These are phyloP conservation scores for Thecophora atra DNA, from an alignment of 2,888 invertebrate species.

Conservation along the genomic window DNA sequence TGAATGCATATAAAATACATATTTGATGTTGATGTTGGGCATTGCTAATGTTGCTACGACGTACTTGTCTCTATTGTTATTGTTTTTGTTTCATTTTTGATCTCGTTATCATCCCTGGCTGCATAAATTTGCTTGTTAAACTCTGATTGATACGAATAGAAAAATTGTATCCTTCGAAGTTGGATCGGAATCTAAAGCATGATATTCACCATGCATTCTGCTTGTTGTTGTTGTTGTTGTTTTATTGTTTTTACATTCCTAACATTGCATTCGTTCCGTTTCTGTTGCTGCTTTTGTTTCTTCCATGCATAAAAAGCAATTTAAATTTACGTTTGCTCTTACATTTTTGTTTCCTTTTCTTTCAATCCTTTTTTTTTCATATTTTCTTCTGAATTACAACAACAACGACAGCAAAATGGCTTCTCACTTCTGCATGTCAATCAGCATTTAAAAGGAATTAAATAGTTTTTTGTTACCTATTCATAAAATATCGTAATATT, in stretches of 20 bases:
- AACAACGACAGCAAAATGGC: not conserved
- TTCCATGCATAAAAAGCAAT: slow-evolving; percentile 27
- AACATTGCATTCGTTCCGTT: not conserved
- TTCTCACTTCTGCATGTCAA: no score
- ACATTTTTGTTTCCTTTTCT: no score
- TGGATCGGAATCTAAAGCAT: not conserved
- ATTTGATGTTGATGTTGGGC: no score
- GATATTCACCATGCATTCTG: not conserved
- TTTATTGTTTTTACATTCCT: not conserved
- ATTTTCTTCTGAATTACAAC: not conserved
- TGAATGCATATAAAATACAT: no score
- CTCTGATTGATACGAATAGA: slow-evolving; percentile 57
- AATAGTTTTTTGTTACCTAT: slow-evolving; percentile 5
- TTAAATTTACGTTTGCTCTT: slow-evolving; percentile 23
- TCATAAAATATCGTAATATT: no score
- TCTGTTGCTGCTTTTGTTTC: not conserved
- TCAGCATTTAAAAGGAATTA: not conserved
- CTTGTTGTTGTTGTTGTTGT: not conserved
- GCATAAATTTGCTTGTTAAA: slow-evolving; percentile 61
- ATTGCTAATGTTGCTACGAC: not conserved
- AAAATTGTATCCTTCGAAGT: no score
- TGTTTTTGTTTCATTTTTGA: not conserved
- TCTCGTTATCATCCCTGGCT: slow-evolving; percentile 41
- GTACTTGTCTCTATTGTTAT: not conserved
- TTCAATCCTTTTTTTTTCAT: not conserved